These are phyloP conservation scores for Linyphia triangularis DNA, from an alignment of 2,888 invertebrate species.

Conservation along the genomic window DNA sequence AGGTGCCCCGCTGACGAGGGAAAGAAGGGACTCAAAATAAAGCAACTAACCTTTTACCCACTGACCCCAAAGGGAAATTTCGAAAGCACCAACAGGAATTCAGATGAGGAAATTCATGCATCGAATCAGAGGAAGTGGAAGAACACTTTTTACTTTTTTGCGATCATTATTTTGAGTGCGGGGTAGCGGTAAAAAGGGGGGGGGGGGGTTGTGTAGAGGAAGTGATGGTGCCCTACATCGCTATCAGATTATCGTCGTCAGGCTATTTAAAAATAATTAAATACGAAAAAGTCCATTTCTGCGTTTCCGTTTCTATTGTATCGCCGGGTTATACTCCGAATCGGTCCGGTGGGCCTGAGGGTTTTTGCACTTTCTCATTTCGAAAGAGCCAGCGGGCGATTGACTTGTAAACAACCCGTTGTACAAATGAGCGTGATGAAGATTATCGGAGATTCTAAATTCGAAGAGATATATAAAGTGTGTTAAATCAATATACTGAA, in stretches of 20 bases:
- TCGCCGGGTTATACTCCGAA: background rate
- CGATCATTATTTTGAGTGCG: conserved; percentile 9
- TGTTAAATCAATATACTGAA: no score
- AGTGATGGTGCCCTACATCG: conserved; percentile 27
- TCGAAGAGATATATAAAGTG: no score
- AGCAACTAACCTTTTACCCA: conserved; percentile 60
- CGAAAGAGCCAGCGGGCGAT: background rate
- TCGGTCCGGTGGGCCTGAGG: background rate
- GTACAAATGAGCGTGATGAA: no score
- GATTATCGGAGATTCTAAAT: background rate
- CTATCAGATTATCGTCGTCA: background rate
- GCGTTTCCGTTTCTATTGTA: conserved; percentile 12
- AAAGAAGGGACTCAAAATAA: background rate
- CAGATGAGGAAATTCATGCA: background rate
- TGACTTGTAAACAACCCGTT: no score
- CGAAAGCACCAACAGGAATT: conserved; percentile 31
- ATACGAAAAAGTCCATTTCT: conserved; percentile 10
- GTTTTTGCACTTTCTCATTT: background rate
- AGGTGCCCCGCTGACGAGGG: background rate
- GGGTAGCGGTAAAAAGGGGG: no score
- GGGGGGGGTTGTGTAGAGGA: background rate
- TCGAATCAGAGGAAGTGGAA: background rate
- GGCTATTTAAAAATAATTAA: conserved; percentile 28
- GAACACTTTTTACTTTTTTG: background rate
- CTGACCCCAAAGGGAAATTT: conserved; percentile 63